Evolutionary conservation across 1,140 invertebrate species (phyloP).

Genomic region (Papilio glaucus): DNA sequence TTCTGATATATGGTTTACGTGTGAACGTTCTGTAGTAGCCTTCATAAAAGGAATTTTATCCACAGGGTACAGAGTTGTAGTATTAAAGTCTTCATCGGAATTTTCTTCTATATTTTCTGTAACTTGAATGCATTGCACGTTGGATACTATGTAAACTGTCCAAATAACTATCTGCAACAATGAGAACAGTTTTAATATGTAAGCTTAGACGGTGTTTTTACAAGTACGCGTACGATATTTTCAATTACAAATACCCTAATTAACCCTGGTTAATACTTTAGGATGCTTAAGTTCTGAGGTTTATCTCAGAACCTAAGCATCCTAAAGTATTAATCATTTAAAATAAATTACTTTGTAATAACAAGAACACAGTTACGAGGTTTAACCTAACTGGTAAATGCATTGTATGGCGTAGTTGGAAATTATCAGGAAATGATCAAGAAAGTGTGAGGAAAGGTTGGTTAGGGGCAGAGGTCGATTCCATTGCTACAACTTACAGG

Average conservation of each 20-base stretch:
- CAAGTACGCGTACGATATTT: neutral
- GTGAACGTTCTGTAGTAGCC: neutral
- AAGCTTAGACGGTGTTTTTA: neutral
- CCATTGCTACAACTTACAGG: neutral
- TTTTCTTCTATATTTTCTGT: neutral
- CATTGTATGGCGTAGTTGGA: neutral
- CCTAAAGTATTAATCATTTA: no score
- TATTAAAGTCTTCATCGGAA: neutral
- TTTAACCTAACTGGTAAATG: neutral
- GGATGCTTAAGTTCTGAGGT: no score
- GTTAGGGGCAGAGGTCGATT: slow-evolving; percentile 1
- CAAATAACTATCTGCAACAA: slow-evolving; percentile 16
- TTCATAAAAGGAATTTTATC: neutral
- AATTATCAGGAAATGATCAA: neutral
- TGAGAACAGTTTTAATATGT: neutral
- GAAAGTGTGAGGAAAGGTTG: slow-evolving; percentile 1
- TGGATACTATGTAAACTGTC: neutral
- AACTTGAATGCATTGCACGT: slow-evolving; percentile 11
- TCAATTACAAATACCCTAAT: no score
- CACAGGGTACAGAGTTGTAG: slow-evolving; percentile 31
- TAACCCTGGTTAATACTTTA: no score
- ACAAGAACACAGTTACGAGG: neutral
- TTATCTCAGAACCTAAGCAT: no score
- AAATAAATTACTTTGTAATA: neutral
- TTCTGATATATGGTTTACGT: neutral